Evolutionary conservation across 1,140 invertebrate genomes (phyloP).

Genomic region (Trachymyrmex septentrionalis): DNA sequence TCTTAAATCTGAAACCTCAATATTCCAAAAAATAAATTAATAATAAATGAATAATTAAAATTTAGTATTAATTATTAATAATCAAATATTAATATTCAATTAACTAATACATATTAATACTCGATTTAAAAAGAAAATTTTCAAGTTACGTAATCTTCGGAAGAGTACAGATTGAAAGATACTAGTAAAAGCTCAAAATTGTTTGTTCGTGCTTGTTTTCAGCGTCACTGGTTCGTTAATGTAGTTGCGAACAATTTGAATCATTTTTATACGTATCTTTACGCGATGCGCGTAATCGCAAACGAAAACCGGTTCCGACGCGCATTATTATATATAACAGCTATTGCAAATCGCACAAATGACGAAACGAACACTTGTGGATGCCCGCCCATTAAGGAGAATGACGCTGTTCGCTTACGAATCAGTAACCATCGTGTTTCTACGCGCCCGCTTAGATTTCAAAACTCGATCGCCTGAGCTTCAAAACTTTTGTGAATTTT

Average conservation of each 20-base stretch:
- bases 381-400: slow-evolving; percentile 62
- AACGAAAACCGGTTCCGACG: slow-evolving; percentile 70
- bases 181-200: too few species aligned
- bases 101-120: too few species aligned
- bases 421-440: slow-evolving; percentile 32
- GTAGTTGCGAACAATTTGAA: slow-evolving; percentile 62
- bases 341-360: slow-evolving; percentile 60
- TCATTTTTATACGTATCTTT: slow-evolving; percentile 60
- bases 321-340: slow-evolving; percentile 68
- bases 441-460: not conserved
- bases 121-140: not conserved
- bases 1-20: not conserved
- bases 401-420: slow-evolving; percentile 60
- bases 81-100: too few species aligned
- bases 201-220: slow-evolving; percentile 23
- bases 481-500: not conserved
- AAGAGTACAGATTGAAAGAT: not conserved
- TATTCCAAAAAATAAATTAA: not conserved
- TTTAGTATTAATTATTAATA: not conserved
- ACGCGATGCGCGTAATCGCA: slow-evolving; percentile 69
- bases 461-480: slow-evolving; percentile 15
- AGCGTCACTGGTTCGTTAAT: slow-evolving; percentile 32
- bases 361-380: slow-evolving; percentile 63
- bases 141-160: not conserved
- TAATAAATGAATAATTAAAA: slow-evolving; percentile 5